These are phyloP conservation scores for Nyctalus aviator DNA, from an alignment of 2,797 vertebrate genomes.

Conservation along the genomic window DNA sequence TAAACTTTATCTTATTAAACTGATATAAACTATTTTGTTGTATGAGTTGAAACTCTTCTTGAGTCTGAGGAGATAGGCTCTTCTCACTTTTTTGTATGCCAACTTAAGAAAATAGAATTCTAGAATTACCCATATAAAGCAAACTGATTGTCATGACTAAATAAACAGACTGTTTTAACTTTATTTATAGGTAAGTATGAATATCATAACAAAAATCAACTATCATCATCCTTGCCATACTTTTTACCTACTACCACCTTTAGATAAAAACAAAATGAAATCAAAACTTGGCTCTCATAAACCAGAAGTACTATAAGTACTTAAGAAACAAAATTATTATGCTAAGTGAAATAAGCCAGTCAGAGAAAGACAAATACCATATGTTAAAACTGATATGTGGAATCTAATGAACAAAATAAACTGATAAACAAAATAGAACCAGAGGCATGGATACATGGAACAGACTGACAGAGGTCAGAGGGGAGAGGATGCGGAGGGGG, in stretches of 20 bases:
- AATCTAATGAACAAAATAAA: not conserved
- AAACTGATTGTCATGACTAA: not conserved
- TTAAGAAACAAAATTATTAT: not conserved
- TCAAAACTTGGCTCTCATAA: not conserved
- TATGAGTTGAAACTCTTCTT: not conserved
- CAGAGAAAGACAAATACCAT: not conserved
- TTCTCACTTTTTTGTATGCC: not conserved
- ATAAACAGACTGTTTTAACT: not conserved
- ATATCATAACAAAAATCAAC: not conserved
- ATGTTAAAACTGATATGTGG: not conserved
- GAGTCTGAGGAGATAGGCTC: not conserved
- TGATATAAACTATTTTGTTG: not conserved
- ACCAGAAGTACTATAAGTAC: not conserved
- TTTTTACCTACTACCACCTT: not conserved
- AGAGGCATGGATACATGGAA: not conserved
- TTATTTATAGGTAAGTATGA: not conserved
- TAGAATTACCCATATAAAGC: not conserved
- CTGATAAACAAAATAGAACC: not conserved
- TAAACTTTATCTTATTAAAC: slow-evolving; percentile 8
- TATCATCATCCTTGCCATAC: not conserved
- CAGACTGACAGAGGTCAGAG: not conserved
- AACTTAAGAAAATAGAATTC: not conserved
- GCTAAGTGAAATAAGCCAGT: not conserved
- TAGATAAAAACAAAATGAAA: slow-evolving; percentile 44
- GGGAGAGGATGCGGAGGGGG: not conserved